Percentiles rank a stretch among this genome's conserved stretches.
These are phyloP conservation scores for Oreotrochilus melanogaster DNA, from an alignment of 2,113 vertebrate genomes.

Conservation along the genomic window DNA sequence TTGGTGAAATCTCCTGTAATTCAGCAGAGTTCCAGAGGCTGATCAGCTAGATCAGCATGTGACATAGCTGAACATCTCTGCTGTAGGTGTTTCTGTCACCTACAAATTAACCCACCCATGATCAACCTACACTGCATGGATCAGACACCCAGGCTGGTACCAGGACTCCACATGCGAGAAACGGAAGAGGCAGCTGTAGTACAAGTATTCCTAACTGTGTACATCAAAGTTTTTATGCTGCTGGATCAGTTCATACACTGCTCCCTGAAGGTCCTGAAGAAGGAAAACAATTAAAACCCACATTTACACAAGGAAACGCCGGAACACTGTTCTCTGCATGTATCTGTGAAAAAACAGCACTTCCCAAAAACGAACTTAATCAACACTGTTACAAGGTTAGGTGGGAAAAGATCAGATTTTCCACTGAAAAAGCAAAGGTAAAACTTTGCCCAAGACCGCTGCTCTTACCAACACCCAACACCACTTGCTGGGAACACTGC, in stretches of 20 bases:
- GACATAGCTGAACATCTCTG: not conserved
- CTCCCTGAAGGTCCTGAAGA: not conserved
- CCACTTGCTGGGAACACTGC: not conserved
- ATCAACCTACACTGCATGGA: not conserved
- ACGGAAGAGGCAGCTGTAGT: not conserved
- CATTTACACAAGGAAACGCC: not conserved
- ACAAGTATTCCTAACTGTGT: accelerated
- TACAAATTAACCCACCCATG: not conserved
- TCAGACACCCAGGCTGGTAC: accelerated
- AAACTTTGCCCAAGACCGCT: not conserved
- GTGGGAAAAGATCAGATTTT: not conserved
- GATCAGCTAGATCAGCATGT: not conserved
- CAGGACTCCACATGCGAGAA: not conserved
- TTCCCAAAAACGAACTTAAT: not conserved
- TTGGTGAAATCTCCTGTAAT: not conserved
- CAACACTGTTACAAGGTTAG: not conserved
- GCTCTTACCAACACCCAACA: not conserved
- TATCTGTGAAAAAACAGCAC: not conserved
- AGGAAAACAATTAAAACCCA: not conserved
- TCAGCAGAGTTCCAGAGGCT: not conserved
- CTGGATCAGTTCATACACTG: not conserved
- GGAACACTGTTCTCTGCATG: not conserved
- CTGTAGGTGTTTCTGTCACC: not conserved
- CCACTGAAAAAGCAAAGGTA: not conserved
- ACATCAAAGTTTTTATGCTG: accelerated